These are phyloP conservation scores for Muntiacus muntjak DNA, from an alignment of 2,113 vertebrate species.

Conservation along the genomic window DNA sequence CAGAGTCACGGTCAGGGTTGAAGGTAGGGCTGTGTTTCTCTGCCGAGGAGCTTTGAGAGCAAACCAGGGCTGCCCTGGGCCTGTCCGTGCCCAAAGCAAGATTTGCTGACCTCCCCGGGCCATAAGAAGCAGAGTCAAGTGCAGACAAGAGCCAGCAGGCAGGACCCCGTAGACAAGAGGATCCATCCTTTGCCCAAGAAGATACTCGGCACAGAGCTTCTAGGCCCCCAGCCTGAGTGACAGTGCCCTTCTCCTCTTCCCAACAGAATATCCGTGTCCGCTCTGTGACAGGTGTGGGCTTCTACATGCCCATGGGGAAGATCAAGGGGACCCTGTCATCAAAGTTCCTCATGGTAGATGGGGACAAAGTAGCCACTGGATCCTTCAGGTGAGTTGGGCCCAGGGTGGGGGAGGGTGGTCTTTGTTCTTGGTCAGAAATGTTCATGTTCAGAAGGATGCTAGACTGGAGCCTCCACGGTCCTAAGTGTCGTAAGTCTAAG, in stretches of 20 bases:
- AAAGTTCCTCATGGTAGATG: conserved; percentile 95
- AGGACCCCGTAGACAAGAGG: no score
- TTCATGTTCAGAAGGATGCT: not conserved
- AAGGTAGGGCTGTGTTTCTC: not conserved
- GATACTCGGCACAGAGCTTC: not conserved
- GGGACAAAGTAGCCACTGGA: conserved; percentile 93
- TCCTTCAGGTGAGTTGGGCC: conserved; percentile 87
- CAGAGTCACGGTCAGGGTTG: not conserved
- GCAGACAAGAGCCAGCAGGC: not conserved
- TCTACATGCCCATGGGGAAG: conserved; percentile 87
- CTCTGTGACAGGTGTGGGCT: conserved; percentile 87
- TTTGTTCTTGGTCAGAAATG: not conserved
- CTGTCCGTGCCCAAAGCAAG: not conserved
- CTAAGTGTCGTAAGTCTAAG: not conserved
- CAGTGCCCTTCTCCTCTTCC: conserved; percentile 58
- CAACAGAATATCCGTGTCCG: conserved; percentile 90
- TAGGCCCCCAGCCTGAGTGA: not conserved
- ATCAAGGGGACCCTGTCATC: conserved; percentile 87
- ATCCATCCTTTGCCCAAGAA: not conserved
- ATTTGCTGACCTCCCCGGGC: not conserved
- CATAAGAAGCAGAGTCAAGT: not conserved
- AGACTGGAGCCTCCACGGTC: not conserved
- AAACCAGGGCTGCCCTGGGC: not conserved
- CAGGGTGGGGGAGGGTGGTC: not conserved
- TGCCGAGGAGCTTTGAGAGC: not conserved